Conservation (phyloP, 2,888 invertebrate species). For the Ornithoptera priamus region DNA sequence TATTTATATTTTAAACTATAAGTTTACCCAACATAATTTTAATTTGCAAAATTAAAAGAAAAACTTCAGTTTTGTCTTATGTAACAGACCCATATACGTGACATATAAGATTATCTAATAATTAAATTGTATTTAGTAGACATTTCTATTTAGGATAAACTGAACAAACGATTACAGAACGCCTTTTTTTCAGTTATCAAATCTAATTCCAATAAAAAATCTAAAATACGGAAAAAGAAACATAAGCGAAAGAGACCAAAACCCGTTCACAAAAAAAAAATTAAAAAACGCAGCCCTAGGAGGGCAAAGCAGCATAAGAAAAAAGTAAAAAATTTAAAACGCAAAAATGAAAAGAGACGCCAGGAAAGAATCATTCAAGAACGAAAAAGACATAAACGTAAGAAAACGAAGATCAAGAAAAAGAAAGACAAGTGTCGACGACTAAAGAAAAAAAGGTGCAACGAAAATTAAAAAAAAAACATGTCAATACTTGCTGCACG, state of each 20-base stretch:
- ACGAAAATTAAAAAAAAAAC: neutral
- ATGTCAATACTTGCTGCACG: neutral
- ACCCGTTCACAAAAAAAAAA: slow-evolving; percentile 8
- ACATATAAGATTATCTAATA: neutral
- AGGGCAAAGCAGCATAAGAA: neutral
- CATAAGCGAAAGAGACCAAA: neutral
- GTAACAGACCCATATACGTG: no score
- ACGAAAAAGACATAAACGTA: neutral
- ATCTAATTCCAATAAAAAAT: neutral
- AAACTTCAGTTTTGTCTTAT: no score
- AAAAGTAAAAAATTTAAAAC: slow-evolving; percentile 1
- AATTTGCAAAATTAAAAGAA: no score
- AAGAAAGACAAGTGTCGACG: neutral
- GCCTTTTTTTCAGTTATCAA: neutral
- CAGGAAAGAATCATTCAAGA: neutral
- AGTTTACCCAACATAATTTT: no score
- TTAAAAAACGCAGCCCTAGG: neutral
- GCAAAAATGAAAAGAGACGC: neutral
- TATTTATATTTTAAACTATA: no score
- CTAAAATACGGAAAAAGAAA: neutral
- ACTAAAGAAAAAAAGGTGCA: neutral
- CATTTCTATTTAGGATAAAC: neutral
- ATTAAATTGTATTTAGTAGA: neutral
- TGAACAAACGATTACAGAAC: neutral
- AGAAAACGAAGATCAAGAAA: neutral